These are phyloP conservation scores for Eriocheir sinensis DNA, from an alignment of 1,140 invertebrate genomes.

Conservation along the genomic window DNA sequence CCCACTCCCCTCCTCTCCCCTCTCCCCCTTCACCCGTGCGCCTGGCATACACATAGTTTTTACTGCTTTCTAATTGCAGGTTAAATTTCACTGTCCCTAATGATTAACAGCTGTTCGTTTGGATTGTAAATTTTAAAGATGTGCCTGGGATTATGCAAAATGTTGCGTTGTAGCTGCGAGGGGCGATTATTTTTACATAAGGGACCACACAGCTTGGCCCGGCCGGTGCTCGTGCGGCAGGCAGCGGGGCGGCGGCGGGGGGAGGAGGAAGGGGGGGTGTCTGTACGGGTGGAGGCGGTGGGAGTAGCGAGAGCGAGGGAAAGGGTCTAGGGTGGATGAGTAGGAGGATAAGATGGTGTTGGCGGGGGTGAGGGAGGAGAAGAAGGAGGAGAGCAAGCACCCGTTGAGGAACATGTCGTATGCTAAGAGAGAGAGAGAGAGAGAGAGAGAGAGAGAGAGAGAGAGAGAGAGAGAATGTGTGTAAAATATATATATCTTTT, in stretches of 20 bases:
- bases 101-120: slow-evolving; percentile 66
- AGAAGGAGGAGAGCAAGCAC: background rate
- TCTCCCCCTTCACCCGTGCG: background rate
- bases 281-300: background rate
- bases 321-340: background rate
- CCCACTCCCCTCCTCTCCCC: background rate
- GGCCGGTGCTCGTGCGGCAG: background rate
- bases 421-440: too few species aligned
- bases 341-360: background rate
- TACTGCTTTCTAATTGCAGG: slow-evolving; percentile 49
- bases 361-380: background rate
- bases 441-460: background rate
- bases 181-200: slow-evolving; percentile 53
- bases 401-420: background rate
- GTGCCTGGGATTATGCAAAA: slow-evolving; percentile 55
- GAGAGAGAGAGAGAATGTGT: background rate
- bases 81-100: slow-evolving; percentile 47
- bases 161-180: slow-evolving; percentile 29
- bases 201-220: slow-evolving; percentile 53
- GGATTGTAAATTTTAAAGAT: slow-evolving; percentile 59
- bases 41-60: slow-evolving; percentile 33
- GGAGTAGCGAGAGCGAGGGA: background rate
- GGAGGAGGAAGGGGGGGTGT: background rate
- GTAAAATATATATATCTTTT: background rate
- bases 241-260: background rate